phyloP scores from a whole-genome alignment of 2,113 vertebrate species.

The Macrotus californicus region DNA sequence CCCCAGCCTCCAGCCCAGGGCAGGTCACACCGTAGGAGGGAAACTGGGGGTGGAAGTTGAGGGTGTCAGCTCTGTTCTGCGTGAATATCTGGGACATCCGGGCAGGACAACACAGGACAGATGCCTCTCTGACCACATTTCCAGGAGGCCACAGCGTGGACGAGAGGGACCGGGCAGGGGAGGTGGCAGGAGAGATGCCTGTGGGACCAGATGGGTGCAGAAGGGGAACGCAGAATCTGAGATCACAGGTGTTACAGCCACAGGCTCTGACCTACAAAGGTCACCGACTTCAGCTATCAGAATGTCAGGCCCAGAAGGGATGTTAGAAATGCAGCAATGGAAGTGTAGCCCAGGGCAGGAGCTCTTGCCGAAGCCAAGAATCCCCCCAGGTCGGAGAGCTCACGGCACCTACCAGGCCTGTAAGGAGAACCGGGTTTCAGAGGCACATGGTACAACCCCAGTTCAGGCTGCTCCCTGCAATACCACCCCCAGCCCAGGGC shows the following conservation, averaged over 20 bases:
- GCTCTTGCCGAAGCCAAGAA: not conserved
- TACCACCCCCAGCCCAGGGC: too few species aligned
- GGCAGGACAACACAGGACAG: not conserved
- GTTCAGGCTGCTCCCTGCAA: not conserved
- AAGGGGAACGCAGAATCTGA: not conserved
- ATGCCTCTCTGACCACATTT: not conserved
- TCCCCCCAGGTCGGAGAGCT: not conserved
- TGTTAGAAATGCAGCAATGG: not conserved
- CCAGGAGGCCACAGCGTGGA: not conserved
- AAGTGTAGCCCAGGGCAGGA: not conserved
- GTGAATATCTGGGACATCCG: not conserved
- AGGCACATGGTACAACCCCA: not conserved
- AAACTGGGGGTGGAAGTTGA: not conserved
- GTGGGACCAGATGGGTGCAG: not conserved
- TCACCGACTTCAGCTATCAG: not conserved
- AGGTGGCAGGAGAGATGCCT: not conserved
- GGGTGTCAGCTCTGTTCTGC: not conserved
- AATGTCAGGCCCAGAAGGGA: not conserved
- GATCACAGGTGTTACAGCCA: accelerated
- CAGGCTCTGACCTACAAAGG: not conserved
- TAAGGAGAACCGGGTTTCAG: not conserved
- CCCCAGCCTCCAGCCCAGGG: not conserved
- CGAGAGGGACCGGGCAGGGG: not conserved
- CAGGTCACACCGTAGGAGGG: not conserved
- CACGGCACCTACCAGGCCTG: not conserved